Conservation (phyloP, 1,140 invertebrate genomes). For the Drosophila persimilis region DNA sequence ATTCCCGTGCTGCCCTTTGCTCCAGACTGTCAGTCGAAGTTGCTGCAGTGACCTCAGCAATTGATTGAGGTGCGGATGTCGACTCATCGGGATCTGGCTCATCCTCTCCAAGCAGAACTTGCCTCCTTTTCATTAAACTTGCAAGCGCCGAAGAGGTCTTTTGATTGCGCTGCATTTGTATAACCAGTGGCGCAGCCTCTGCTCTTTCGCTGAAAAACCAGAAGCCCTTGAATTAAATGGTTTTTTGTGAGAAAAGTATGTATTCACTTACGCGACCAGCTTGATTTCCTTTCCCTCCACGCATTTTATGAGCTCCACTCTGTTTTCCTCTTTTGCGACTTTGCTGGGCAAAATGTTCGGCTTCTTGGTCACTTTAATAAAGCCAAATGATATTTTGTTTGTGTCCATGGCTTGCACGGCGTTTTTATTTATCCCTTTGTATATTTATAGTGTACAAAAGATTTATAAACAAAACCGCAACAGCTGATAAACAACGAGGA, state of each 20-base stretch:
- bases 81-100: constrained; percentile 47
- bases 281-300: constrained; percentile 90
- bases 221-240: neutral
- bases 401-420: constrained; percentile 73
- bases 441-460: constrained; percentile 15
- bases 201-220: constrained; percentile 83
- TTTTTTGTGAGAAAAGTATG: constrained; percentile 30
- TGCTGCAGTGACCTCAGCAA: constrained; percentile 66
- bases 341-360: constrained; percentile 83
- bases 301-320: constrained; percentile 89
- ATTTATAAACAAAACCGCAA: constrained; percentile 66
- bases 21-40: constrained; percentile 83
- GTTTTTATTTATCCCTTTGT: neutral
- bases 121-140: constrained; percentile 72
- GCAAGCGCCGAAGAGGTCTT: constrained; percentile 84
- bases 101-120: constrained; percentile 70
- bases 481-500: constrained; percentile 41
- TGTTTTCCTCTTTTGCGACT: constrained; percentile 82
- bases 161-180: constrained; percentile 85
- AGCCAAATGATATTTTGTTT: constrained; percentile 91
- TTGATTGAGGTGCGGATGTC: constrained; percentile 34
- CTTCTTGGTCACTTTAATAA: constrained; percentile 88
- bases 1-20: constrained; percentile 84
- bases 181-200: constrained; percentile 85
- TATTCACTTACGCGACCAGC: constrained; percentile 86